Percentiles rank a stretch among this genome's conserved stretches.
These are phyloP conservation scores for Habropoda laboriosa DNA, from an alignment of 1,140 invertebrate species.

Conservation along the genomic window DNA sequence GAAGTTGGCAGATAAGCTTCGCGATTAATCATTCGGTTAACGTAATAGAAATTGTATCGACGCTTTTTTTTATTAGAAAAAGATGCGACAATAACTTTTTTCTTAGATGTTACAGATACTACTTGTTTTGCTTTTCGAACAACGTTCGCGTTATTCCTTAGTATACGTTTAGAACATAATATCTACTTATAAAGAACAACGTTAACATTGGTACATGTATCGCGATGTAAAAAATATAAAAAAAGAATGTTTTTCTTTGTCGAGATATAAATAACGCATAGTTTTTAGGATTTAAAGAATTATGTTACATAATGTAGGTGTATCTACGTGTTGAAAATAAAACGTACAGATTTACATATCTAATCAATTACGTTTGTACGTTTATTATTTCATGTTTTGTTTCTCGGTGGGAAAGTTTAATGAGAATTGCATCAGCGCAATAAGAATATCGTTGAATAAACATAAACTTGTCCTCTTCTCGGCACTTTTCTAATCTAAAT, in stretches of 20 bases:
- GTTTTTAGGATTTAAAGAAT: neutral
- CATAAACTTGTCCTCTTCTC: too few relatives aligned
- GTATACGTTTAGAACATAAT: neutral
- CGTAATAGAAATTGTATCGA: neutral
- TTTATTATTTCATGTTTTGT: neutral
- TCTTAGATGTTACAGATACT: neutral
- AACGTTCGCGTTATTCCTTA: neutral
- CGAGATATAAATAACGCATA: neutral
- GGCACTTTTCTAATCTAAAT: too few relatives aligned
- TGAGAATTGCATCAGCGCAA: neutral
- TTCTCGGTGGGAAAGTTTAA: too few relatives aligned
- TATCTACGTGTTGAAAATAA: neutral
- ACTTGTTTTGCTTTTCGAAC: neutral
- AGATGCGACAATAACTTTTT: neutral
- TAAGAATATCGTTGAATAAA: neutral
- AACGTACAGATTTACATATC: neutral
- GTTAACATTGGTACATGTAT: conserved; percentile 3
- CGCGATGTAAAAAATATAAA: too few relatives aligned
- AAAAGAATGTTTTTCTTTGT: neutral
- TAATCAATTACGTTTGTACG: neutral
- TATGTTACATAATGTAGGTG: neutral
- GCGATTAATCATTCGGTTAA: neutral
- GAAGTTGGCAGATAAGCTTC: neutral
- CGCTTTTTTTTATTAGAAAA: neutral
- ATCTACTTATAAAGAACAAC: neutral